A percentile compares a stretch with the other conserved stretches of the same genome.
Conservation (phyloP, 2,888 invertebrate species). For the Agrotis exclamationis region DNA sequence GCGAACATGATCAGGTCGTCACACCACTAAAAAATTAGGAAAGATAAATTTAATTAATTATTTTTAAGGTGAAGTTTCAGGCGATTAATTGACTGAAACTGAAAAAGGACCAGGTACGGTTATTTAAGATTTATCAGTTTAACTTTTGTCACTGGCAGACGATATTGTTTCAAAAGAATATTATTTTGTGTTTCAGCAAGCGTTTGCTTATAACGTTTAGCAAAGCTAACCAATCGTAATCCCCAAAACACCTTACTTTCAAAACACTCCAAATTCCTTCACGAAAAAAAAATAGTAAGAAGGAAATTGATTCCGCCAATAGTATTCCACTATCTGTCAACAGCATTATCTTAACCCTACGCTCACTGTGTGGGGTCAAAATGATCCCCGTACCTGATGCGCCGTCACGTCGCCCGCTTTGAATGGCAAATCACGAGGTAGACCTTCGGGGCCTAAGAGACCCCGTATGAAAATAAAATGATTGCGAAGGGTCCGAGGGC, state of each 20-base stretch:
- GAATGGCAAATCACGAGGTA: constrained; percentile 90
- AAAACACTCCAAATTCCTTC: constrained; percentile 20
- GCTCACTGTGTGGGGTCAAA: constrained; percentile 72
- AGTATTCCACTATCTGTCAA: constrained; percentile 84
- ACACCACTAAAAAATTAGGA: too few relatives aligned
- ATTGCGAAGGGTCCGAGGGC: constrained; percentile 85
- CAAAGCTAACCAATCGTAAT: not conserved
- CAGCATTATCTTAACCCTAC: constrained; percentile 85
- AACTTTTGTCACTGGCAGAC: too few relatives aligned
- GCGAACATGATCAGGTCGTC: too few relatives aligned
- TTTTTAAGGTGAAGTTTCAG: too few relatives aligned
- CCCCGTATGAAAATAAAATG: constrained; percentile 90
- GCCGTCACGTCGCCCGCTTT: constrained; percentile 84
- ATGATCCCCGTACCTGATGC: constrained; percentile 83
- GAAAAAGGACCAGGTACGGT: too few relatives aligned
- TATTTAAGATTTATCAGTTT: too few relatives aligned
- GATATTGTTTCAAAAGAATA: too few relatives aligned
- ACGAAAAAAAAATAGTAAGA: constrained; percentile 50
- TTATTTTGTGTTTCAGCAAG: not conserved
- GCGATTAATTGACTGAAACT: too few relatives aligned
- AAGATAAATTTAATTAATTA: too few relatives aligned
- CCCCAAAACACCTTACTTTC: not conserved
- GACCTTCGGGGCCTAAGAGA: constrained; percentile 88
- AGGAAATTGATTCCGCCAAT: constrained; percentile 82
- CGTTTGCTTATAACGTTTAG: not conserved